Conservation (phyloP, 2,113 vertebrate genomes). For the Telmatochromis sp. region DNA sequence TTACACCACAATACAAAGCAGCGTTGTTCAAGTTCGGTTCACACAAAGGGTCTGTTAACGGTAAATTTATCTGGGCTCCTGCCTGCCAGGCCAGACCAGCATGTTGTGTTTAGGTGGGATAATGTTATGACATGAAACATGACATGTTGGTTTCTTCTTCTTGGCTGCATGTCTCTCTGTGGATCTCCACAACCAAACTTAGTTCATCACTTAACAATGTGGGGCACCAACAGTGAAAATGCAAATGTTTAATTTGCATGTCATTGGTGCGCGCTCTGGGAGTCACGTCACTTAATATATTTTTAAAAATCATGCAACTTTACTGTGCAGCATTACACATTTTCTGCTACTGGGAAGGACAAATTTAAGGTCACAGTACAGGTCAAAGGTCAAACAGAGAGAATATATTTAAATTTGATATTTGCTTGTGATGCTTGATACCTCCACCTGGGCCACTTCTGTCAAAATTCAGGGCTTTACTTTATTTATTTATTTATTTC, state of each 20-base stretch:
- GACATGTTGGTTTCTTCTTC: background rate
- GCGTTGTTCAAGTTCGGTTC: background rate
- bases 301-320: accelerated
- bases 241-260: background rate
- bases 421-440: background rate
- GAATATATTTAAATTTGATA: background rate
- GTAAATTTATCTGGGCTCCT: background rate
- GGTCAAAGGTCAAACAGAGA: background rate
- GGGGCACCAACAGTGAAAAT: background rate
- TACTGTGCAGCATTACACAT: background rate
- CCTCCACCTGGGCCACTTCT: background rate
- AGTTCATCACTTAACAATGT: background rate
- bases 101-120: background rate
- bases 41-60: background rate
- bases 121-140: background rate
- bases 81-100: background rate
- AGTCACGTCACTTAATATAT: background rate
- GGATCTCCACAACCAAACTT: background rate
- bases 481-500: background rate
- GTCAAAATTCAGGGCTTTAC: background rate
- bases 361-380: accelerated
- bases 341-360: background rate
- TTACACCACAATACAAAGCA: background rate
- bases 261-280: background rate
- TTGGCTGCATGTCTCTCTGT: background rate